Evolutionary conservation across 1,140 invertebrate species (phyloP).

Genomic region (Mizuhopecten yessoensis): DNA sequence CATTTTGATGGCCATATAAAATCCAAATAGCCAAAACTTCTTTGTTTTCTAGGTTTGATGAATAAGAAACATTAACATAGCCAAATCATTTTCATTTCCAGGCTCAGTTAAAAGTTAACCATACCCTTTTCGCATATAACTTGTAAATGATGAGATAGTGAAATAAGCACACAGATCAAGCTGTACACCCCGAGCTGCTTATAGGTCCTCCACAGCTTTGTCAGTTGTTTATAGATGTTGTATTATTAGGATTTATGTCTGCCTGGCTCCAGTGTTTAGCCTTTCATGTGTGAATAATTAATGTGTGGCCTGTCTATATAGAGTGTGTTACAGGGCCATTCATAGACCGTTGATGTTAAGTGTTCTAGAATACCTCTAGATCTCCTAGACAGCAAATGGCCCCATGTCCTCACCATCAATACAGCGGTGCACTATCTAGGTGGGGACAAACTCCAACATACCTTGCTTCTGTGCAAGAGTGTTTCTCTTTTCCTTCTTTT

Average conservation of each 20-base stretch:
- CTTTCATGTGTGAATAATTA: constrained; percentile 34
- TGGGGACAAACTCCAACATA: background rate
- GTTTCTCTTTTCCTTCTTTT: constrained; percentile 91
- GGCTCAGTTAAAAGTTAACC: background rate
- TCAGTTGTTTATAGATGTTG: background rate
- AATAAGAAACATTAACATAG: background rate
- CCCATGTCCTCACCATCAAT: background rate
- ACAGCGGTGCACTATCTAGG: background rate
- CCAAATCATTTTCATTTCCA: too few species aligned
- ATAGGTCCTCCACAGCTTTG: background rate
- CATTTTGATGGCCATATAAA: too few species aligned
- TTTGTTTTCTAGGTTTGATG: background rate
- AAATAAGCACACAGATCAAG: background rate
- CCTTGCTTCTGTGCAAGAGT: constrained; percentile 44
- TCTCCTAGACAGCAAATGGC: background rate
- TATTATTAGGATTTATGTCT: background rate
- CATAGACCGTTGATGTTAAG: background rate
- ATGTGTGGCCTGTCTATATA: background rate
- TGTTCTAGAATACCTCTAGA: background rate
- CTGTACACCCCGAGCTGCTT: background rate
- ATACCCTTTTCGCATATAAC: background rate
- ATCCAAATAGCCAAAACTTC: too few species aligned
- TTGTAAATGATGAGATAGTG: background rate
- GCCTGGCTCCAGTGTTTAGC: background rate
- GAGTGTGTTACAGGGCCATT: background rate